Evolutionary conservation across 1,140 invertebrate species (phyloP), one percentile per base, ranked within the genome.

Genomic region (Lasioglossum albipes): DNA sequence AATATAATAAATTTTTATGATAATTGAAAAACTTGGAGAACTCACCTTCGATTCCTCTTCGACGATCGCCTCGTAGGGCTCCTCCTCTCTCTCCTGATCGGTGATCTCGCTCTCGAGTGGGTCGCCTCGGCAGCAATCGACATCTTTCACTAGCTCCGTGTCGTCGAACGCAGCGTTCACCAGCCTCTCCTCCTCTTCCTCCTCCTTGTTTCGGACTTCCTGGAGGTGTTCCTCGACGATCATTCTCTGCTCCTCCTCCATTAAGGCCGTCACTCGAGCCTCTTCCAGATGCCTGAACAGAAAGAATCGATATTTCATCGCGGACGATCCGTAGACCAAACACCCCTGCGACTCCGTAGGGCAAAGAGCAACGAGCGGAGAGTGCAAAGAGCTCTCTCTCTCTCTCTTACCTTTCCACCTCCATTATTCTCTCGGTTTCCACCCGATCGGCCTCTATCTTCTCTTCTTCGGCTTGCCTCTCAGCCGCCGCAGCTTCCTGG

Each of bases 31-130:
- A n/a, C n/a, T 27, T 27, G 0, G 27, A n/a, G 9, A 16, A 20
- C 59, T 84, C 83, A 92, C 91, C 79, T 87, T 85, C 7, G 90
- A 88, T 16, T 92, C 88, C 22, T 91, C 91, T 31, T 92, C 91
- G 61, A 89, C 84, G 57, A 83, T 79, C 18, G 88, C 71, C 57
- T 89, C 88, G 16, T 89, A 91, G 0, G 89, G 89, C 45, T 88
- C 87, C 65, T 92, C 92, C 61, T 93, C 93, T 22, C 45, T 85
- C 31, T 93, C 91, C 12, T 90, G 91, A 62, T 88, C 88, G 6
- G 86, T 86, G 5, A 87, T 9, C n/a, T 90, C 85, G 9, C 18
- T 54, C 7, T 65, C 75, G 59, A 77, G 57, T 18, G 16, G 7
- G 27, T 73, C 84, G 62, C 90, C 86, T n/a, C 84, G 80, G 2